phyloP scores from a whole-genome alignment of 1,140 invertebrate genomes.

The Musca domestica region DNA sequence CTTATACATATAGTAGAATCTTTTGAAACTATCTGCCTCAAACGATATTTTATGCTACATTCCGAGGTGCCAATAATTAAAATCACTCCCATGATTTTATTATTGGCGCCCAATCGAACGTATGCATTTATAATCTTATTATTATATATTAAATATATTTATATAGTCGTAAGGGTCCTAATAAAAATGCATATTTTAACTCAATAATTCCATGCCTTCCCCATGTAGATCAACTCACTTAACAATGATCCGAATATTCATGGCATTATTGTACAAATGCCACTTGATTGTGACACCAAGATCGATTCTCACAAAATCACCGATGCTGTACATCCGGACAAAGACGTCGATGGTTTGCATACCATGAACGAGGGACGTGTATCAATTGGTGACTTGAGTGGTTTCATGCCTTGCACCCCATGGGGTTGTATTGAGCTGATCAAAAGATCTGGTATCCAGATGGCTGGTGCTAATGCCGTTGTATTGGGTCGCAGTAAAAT shows the following conservation, averaged over 20 bases:
- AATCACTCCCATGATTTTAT: no score
- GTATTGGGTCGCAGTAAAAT: constrained; percentile 97
- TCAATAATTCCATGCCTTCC: no score
- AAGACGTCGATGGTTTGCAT: constrained; percentile 94
- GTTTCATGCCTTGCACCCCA: constrained; percentile 91
- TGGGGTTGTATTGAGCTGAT: constrained; percentile 91
- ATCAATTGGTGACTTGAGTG: constrained; percentile 78
- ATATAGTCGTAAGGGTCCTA: no score
- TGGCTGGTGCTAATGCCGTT: constrained; percentile 85
- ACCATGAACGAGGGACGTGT: constrained; percentile 88
- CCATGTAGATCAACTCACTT: constrained; percentile 72
- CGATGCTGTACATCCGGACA: constrained; percentile 78
- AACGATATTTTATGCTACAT: no score
- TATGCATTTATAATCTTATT: no score
- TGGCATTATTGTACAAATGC: constrained; percentile 98
- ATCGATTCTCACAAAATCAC: constrained; percentile 88
- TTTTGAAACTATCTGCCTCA: no score
- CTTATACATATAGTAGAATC: no score
- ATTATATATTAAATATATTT: no score
- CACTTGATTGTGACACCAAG: constrained; percentile 75
- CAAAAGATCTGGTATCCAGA: constrained; percentile 73
- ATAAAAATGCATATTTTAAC: no score
- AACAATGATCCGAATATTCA: constrained; percentile 84
- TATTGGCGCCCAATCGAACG: no score
- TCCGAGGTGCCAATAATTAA: no score